Conservation (phyloP, 2,113 vertebrate genomes). For the Lagopus leucura region DNA sequence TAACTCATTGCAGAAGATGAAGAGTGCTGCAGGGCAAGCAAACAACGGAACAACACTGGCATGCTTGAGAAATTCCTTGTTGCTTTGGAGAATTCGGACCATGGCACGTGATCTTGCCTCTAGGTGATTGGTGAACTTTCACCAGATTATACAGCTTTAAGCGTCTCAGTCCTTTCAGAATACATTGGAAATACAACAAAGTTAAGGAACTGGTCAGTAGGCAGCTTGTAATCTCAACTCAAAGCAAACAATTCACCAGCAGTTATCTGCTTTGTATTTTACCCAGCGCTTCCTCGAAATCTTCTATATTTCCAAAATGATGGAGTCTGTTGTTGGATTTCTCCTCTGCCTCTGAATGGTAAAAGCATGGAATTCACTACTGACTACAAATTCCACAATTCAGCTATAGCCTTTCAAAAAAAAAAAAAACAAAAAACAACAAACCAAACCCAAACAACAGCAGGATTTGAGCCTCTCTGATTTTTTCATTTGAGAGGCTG, state of each 20-base stretch:
- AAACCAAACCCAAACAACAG: too few relatives aligned
- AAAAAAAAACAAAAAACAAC: background rate
- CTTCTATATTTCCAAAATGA: background rate
- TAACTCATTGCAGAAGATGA: background rate
- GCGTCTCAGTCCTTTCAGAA: background rate
- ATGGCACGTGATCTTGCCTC: background rate
- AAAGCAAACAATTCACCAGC: background rate
- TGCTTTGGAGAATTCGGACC: background rate
- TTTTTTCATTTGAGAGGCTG: background rate
- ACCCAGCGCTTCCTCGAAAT: background rate
- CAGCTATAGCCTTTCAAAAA: background rate
- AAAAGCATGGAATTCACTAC: background rate
- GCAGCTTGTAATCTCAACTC: background rate
- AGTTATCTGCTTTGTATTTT: background rate
- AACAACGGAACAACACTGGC: background rate
- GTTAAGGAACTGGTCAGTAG: background rate
- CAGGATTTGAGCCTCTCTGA: background rate
- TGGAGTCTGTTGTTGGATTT: accelerated
- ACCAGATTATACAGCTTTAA: background rate
- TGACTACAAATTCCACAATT: background rate
- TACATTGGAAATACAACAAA: background rate
- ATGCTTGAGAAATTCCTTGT: accelerated
- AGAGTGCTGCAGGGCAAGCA: background rate
- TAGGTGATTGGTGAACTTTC: background rate
- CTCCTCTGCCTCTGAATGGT: background rate